phyloP scores from a whole-genome alignment of 2,113 vertebrate genomes.

The Cepphus grylle region DNA sequence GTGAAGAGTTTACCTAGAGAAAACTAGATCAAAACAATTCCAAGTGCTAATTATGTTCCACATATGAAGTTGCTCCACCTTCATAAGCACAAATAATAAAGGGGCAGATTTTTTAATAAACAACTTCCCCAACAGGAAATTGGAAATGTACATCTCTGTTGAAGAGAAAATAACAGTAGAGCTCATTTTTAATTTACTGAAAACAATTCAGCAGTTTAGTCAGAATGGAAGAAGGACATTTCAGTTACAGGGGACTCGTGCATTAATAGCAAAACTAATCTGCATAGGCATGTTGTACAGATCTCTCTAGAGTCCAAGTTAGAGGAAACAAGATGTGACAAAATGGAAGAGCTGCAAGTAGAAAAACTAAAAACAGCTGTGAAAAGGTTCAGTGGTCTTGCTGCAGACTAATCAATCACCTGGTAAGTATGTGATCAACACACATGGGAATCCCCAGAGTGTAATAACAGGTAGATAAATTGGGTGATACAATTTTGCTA shows the following conservation, averaged over 20 bases:
- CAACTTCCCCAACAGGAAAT: neutral
- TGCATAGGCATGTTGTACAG: neutral
- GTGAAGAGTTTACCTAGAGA: constrained; percentile 32
- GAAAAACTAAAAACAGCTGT: neutral
- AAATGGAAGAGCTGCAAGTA: neutral
- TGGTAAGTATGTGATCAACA: neutral
- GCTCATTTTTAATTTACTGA: neutral
- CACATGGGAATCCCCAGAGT: neutral
- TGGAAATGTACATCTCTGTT: neutral
- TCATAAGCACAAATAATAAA: constrained; percentile 23
- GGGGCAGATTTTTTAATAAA: neutral
- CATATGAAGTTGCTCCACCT: constrained; percentile 21
- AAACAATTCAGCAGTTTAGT: neutral
- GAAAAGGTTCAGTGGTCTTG: neutral
- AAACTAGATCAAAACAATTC: constrained; percentile 54
- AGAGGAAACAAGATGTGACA: constrained; percentile 16
- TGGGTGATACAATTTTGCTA: neutral
- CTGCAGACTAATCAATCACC: constrained; percentile 13
- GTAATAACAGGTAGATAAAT: constrained; percentile 23
- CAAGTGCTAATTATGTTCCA: constrained; percentile 46
- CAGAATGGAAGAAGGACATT: neutral
- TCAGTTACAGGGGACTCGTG: neutral
- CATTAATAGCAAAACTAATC: neutral
- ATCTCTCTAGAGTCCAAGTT: neutral
- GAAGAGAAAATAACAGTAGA: neutral